Conservation (phyloP, 2,888 invertebrate species). For the Barypeithes pellucidus region DNA sequence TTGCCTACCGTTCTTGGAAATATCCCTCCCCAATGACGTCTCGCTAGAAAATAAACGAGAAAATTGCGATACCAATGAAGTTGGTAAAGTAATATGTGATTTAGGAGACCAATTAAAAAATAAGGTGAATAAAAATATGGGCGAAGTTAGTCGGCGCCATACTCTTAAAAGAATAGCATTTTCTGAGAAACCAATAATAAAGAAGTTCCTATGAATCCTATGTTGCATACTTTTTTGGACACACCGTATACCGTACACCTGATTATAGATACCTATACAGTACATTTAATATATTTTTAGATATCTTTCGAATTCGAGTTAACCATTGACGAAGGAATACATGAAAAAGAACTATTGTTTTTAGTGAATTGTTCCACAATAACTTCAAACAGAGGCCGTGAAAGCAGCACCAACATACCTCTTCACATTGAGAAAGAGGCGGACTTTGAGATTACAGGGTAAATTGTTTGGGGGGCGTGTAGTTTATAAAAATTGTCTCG, state of each 20-base stretch:
- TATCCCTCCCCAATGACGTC: constrained; percentile 68
- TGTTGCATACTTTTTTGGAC: too few species aligned
- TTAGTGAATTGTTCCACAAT: constrained; percentile 33
- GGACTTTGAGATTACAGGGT: constrained; percentile 40
- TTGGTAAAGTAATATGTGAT: constrained; percentile 31
- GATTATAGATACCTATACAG: neutral
- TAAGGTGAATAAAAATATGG: constrained; percentile 12
- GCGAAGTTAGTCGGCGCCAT: too few species aligned
- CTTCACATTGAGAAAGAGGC: constrained; percentile 31
- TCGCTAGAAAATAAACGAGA: constrained; percentile 53
- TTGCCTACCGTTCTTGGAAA: constrained; percentile 70
- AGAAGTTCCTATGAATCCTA: too few species aligned
- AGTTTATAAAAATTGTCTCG: too few species aligned
- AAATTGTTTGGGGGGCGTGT: neutral
- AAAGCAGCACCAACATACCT: constrained; percentile 1
- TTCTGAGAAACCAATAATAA: too few species aligned
- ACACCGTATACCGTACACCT: too few species aligned
- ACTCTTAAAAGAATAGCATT: too few species aligned
- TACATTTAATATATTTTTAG: constrained; percentile 20
- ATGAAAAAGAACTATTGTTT: constrained; percentile 18
- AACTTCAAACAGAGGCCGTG: constrained; percentile 26
- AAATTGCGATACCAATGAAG: constrained; percentile 31
- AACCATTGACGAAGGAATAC: constrained; percentile 13
- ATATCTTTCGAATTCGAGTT: constrained; percentile 21
- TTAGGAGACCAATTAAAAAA: constrained; percentile 31